These are phyloP conservation scores for Etheostoma spectabile DNA, from an alignment of 2,113 vertebrate species.

Conservation along the genomic window DNA sequence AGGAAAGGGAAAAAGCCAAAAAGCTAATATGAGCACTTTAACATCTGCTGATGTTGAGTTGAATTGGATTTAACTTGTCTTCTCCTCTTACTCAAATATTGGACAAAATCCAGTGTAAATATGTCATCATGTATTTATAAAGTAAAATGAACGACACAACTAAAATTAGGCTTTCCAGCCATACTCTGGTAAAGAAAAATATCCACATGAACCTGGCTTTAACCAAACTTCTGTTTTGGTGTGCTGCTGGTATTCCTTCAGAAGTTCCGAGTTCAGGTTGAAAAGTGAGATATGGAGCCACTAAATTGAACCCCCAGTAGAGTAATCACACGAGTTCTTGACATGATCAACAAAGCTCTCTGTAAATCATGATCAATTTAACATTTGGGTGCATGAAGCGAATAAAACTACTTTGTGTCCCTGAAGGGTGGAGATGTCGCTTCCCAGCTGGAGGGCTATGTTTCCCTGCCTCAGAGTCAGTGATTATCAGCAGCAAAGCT, in stretches of 20 bases:
- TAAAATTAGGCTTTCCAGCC: not conserved
- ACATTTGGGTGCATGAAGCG: not conserved
- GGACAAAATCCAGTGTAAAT: not conserved
- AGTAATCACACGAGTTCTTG: conserved; percentile 15
- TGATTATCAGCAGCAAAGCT: conserved; percentile 41
- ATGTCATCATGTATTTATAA: not conserved
- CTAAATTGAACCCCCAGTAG: conserved; percentile 30
- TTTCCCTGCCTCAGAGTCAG: conserved; percentile 8
- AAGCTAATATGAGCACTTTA: no score
- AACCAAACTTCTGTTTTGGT: not conserved
- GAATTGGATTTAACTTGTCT: not conserved
- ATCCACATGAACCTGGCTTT: not conserved
- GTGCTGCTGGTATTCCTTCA: conserved; percentile 48
- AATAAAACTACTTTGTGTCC: not conserved
- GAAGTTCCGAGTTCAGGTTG: conserved; percentile 58
- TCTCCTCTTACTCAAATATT: not conserved
- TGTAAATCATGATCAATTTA: not conserved
- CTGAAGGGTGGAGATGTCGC: not conserved
- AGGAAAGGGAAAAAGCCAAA: no score
- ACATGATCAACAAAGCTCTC: not conserved
- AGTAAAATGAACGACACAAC: not conserved
- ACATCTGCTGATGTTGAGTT: not conserved
- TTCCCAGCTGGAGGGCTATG: not conserved
- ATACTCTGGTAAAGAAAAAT: not conserved
- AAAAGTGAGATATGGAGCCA: conserved; percentile 18